Evolutionary conservation across 2,888 invertebrate species (phyloP).

Genomic region (Micoletzkya japonica): DNA sequence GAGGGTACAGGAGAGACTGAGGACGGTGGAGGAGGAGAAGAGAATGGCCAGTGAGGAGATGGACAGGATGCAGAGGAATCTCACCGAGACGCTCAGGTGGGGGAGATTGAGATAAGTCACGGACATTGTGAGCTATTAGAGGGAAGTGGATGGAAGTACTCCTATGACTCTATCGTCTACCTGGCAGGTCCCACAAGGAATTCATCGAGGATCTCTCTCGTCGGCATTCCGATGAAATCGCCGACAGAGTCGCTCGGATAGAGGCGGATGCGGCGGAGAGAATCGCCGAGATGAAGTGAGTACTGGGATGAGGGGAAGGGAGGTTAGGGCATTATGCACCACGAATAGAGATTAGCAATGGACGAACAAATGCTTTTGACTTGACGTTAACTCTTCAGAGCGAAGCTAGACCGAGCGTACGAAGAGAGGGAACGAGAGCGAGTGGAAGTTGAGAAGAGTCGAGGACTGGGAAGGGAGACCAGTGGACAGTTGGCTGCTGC

Average conservation of each 20-base stretch:
- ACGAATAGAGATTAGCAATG: not conserved
- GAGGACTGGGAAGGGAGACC: not conserved
- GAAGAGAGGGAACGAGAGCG: conserved; percentile 24
- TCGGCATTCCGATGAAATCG: conserved; percentile 40
- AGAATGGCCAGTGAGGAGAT: conserved; percentile 10
- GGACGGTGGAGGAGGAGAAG: conserved; percentile 22
- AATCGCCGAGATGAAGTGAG: conserved; percentile 23
- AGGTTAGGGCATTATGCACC: not conserved
- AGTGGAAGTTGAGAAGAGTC: conserved; percentile 1
- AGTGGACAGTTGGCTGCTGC: conserved; percentile 1
- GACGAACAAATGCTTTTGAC: not conserved
- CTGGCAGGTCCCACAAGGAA: conserved; percentile 44
- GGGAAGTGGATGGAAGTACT: too few species aligned
- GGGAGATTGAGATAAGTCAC: too few species aligned
- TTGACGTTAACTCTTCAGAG: not conserved
- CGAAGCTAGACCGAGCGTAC: conserved; percentile 14
- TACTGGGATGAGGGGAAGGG: too few species aligned
- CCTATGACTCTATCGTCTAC: too few species aligned
- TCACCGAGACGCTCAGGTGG: conserved; percentile 12
- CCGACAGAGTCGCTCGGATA: conserved; percentile 14
- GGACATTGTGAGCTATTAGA: too few species aligned
- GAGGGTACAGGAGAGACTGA: conserved; percentile 3
- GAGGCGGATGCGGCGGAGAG: conserved; percentile 22
- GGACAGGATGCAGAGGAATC: conserved; percentile 20
- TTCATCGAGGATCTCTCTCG: conserved; percentile 46